Evolutionary conservation across 2,113 vertebrate species (phyloP).

Genomic region (Psettodes erumei): DNA sequence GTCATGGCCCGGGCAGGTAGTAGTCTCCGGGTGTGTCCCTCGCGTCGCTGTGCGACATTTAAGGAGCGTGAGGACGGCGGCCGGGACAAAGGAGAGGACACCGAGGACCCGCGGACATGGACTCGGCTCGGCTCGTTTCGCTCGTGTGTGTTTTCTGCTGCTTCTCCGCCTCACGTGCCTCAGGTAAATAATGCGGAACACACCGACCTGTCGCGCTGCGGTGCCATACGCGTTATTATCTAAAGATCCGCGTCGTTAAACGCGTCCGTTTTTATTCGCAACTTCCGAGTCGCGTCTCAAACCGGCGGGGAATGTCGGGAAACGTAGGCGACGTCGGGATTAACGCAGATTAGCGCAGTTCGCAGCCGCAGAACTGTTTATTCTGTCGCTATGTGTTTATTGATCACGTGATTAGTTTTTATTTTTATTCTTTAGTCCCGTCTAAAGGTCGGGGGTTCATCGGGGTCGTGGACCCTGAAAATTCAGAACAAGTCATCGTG

Average conservation of each 20-base stretch:
- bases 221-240: too few species aligned
- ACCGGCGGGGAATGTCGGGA: neutral
- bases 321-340: neutral
- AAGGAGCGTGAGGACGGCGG: neutral
- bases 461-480: rapidly evolving
- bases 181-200: too few species aligned
- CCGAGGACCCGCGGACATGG: conserved; percentile 35
- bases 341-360: too few species aligned
- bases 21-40: conserved; percentile 70
- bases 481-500: neutral
- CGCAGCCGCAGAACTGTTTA: too few species aligned
- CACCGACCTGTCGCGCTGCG: too few species aligned
- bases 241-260: too few species aligned
- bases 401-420: neutral
- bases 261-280: too few species aligned
- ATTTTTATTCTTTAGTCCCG: neutral
- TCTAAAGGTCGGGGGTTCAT: conserved; percentile 26
- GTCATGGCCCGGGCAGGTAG: conserved; percentile 23
- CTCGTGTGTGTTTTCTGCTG: conserved; percentile 36
- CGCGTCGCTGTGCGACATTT: neutral
- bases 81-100: neutral
- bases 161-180: neutral
- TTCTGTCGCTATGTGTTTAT: too few species aligned
- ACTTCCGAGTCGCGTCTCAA: too few species aligned
- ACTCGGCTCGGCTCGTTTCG: neutral